Percentiles rank a stretch among this genome's conserved stretches.
Conservation (phyloP, 2,113 vertebrate species). For the Mesembrinibis cayennensis region DNA sequence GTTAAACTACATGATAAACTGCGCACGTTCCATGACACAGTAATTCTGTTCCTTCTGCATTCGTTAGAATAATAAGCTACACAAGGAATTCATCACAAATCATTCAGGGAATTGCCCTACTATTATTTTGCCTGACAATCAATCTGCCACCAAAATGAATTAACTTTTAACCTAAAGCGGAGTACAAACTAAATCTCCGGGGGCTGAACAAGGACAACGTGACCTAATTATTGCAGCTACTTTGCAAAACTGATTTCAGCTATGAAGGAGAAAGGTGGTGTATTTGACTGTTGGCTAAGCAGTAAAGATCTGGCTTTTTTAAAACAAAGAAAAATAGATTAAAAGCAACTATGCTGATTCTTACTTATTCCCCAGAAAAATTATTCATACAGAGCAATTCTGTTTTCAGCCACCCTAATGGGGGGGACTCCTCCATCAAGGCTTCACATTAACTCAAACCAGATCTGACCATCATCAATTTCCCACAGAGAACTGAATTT, state of each 20-base stretch:
- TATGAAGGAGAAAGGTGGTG: not conserved
- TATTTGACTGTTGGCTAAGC: not conserved
- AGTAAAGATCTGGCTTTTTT: not conserved
- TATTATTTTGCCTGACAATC: conserved; percentile 62
- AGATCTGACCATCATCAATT: not conserved
- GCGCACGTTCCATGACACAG: not conserved
- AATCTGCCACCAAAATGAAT: conserved; percentile 65
- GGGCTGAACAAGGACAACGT: conserved; percentile 50
- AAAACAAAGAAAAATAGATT: not conserved
- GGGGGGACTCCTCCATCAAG: not conserved
- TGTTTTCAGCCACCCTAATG: not conserved
- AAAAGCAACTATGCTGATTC: not conserved
- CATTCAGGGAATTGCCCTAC: conserved; percentile 53
- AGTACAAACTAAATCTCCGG: conserved; percentile 35
- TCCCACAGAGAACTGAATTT: not conserved
- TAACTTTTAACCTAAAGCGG: conserved; percentile 56
- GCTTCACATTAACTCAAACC: not conserved
- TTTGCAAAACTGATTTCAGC: conserved; percentile 36
- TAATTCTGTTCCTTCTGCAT: conserved; percentile 7
- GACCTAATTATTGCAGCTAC: conserved; percentile 53
- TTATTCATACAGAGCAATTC: not conserved
- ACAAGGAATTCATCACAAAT: conserved; percentile 34
- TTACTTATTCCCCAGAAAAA: not conserved
- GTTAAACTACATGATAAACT: not conserved
- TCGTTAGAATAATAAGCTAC: conserved; percentile 8